These are phyloP conservation scores for Eucera pruinosa DNA, from an alignment of 2,888 invertebrate species.

Conservation along the genomic window DNA sequence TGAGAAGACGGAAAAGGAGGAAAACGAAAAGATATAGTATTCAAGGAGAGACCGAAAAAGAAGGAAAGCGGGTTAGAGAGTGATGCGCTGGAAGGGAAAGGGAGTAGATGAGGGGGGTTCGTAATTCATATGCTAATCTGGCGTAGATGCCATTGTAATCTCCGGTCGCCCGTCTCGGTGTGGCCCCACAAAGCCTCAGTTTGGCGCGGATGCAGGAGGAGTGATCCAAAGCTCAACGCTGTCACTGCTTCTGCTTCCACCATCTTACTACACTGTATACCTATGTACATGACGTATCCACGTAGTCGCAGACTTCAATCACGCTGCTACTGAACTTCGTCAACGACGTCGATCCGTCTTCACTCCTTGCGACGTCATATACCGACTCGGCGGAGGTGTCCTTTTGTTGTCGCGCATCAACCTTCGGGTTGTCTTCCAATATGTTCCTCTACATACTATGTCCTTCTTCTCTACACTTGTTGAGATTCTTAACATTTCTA, in stretches of 20 bases:
- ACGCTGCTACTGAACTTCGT: constrained; percentile 78
- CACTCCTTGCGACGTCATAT: constrained; percentile 32
- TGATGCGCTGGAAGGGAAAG: constrained; percentile 16
- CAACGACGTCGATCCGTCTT: constrained; percentile 64
- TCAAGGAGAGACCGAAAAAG: constrained; percentile 54
- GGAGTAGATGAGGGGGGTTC: constrained; percentile 71
- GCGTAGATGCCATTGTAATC: constrained; percentile 84
- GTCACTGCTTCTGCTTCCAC: constrained; percentile 49
- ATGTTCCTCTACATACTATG: too few species aligned
- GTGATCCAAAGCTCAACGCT: constrained; percentile 76
- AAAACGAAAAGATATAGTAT: constrained; percentile 30
- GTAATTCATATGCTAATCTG: constrained; percentile 84
- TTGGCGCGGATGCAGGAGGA: constrained; percentile 80
- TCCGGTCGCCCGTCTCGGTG: constrained; percentile 81
- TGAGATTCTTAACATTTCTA: not conserved
- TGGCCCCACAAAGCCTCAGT: constrained; percentile 82
- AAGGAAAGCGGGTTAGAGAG: constrained; percentile 51
- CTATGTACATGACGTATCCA: constrained; percentile 77
- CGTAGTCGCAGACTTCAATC: constrained; percentile 77
- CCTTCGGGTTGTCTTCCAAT: not conserved
- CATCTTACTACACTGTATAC: constrained; percentile 61
- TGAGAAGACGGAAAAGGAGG: constrained; percentile 21
- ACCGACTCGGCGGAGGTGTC: constrained; percentile 23
- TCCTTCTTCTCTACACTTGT: not conserved
- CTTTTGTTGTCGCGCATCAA: not conserved